Evolutionary conservation across 2,113 vertebrate genomes (phyloP).

Genomic region (Pogonocichla stellata): DNA sequence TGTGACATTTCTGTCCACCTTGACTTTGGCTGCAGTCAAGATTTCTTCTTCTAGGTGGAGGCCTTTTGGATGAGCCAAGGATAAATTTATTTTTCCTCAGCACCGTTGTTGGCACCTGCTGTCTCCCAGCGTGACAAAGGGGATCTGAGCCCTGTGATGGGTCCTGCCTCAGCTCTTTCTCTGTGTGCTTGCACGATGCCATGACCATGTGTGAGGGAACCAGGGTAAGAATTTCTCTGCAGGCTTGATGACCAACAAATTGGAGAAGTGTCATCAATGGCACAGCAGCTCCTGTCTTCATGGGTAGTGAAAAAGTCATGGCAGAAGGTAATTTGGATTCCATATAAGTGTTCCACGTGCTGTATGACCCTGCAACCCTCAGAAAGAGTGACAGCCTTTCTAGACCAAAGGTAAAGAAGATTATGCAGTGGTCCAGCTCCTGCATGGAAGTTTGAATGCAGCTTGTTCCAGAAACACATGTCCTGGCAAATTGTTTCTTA

Average conservation of each 20-base stretch:
- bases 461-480: neutral
- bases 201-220: neutral
- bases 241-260: fast-evolving
- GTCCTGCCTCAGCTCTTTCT: neutral
- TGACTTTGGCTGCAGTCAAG: neutral
- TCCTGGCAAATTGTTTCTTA: neutral
- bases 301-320: neutral
- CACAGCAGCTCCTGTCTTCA: neutral
- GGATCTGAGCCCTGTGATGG: neutral
- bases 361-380: neutral
- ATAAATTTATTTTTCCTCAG: neutral
- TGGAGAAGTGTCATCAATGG: neutral
- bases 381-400: neutral
- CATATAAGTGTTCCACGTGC: fast-evolving
- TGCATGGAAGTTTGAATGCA: neutral
- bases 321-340: neutral
- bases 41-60: neutral
- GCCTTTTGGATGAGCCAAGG: neutral
- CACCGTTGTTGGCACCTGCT: fast-evolving
- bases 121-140: neutral
- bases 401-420: neutral
- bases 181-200: too few relatives aligned
- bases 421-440: neutral
- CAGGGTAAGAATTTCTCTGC: neutral
- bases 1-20: neutral